These are phyloP conservation scores for Amiota mariae DNA, from an alignment of 2,888 invertebrate genomes.

Conservation along the genomic window DNA sequence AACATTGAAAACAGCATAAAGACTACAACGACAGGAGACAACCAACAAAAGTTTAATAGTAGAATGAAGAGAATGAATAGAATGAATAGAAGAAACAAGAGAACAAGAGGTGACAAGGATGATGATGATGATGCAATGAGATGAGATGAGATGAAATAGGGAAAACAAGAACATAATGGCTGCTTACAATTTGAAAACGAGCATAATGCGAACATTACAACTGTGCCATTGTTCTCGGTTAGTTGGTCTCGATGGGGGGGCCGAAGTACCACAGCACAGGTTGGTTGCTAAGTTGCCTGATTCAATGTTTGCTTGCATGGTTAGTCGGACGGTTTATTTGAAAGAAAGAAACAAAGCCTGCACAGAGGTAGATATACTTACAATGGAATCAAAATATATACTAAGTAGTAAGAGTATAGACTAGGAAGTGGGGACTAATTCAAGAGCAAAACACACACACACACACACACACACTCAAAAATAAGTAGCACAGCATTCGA, in stretches of 20 bases:
- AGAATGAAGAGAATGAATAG: neutral
- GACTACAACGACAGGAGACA: conserved; percentile 9
- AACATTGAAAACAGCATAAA: conserved; percentile 18
- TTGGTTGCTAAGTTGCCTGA: conserved; percentile 28
- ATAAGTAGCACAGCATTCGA: too few relatives aligned
- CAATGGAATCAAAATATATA: neutral
- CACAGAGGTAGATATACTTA: neutral
- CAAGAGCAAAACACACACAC: neutral
- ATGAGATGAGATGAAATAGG: conserved; percentile 42
- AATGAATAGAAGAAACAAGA: too few relatives aligned
- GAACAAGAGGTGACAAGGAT: too few relatives aligned
- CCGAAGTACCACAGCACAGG: too few relatives aligned
- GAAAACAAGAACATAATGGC: conserved; percentile 68
- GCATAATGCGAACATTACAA: conserved; percentile 68
- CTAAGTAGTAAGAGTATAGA: neutral
- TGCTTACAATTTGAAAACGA: conserved; percentile 69
- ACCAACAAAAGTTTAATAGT: neutral
- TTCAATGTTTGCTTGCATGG: conserved; percentile 13
- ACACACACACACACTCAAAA: too few relatives aligned
- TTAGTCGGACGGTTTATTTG: neutral
- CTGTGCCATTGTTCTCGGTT: conserved; percentile 62
- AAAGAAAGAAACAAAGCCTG: neutral
- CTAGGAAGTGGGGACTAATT: neutral
- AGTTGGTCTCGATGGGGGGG: too few relatives aligned
- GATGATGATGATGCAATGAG: too few relatives aligned